Evolutionary conservation across 1,140 invertebrate genomes (phyloP).

Genomic region (Drosophila hydei): DNA sequence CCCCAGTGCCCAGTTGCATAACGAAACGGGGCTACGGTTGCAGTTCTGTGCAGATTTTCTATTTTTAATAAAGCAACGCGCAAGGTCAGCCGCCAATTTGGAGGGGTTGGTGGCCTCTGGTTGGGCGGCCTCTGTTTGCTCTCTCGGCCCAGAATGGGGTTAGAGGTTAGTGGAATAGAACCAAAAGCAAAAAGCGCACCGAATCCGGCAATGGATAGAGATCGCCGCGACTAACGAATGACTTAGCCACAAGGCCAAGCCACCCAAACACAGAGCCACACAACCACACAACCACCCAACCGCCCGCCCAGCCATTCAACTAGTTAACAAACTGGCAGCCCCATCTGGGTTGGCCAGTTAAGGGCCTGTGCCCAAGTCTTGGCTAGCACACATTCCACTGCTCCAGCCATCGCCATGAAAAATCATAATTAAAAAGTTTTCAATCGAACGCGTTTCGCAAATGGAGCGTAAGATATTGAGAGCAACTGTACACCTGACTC

Average conservation of each 20-base stretch:
- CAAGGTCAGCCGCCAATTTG: conserved; percentile 49
- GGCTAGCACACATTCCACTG: conserved; percentile 2
- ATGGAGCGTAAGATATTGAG: conserved; percentile 22
- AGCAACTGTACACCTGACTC: conserved; percentile 3
- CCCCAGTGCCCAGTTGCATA: conserved; percentile 7
- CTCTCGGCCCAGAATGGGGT: conserved; percentile 4
- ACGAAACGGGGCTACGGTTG: conserved; percentile 17
- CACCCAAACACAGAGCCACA: not conserved
- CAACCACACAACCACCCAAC: not conserved
- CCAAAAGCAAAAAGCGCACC: conserved; percentile 23
- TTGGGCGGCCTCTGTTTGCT: not conserved
- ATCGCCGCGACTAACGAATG: conserved; percentile 8
- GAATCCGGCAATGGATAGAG: conserved; percentile 6
- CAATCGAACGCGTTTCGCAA: conserved; percentile 38
- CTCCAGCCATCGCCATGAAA: conserved; percentile 2
- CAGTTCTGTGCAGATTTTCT: conserved; percentile 39
- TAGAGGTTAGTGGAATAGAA: conserved; percentile 16
- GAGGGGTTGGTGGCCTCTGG: conserved; percentile 5
- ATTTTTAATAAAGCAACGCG: conserved; percentile 54
- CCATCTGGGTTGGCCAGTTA: conserved; percentile 14
- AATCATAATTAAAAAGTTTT: conserved; percentile 51
- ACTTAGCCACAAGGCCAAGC: conserved; percentile 10
- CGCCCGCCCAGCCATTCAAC: not conserved
- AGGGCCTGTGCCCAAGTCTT: not conserved
- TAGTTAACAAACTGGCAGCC: not conserved